Percentiles rank a stretch among this genome's conserved stretches.
Evolutionary conservation across 2,888 invertebrate species (phyloP).

Genomic region (Cataglyphis cursor): DNA sequence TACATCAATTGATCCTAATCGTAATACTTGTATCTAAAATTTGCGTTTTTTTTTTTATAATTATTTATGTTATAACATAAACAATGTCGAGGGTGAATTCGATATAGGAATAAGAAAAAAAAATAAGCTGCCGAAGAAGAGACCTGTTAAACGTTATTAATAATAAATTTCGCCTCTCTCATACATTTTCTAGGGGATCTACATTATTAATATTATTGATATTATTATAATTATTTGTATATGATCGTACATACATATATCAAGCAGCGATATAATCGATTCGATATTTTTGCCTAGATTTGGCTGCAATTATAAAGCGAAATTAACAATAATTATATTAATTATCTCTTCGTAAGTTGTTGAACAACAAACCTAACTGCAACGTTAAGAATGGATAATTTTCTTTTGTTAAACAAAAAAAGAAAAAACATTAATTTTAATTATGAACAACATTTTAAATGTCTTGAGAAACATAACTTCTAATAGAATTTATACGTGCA

Average conservation of each 20-base stretch:
- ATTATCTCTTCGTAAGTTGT: constrained; percentile 56
- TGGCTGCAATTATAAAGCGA: constrained; percentile 21
- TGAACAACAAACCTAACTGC: constrained; percentile 56
- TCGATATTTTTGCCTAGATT: constrained; percentile 14
- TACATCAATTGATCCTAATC: constrained; percentile 74
- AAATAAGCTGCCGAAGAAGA: constrained; percentile 64
- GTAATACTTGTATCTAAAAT: constrained; percentile 59
- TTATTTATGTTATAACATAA: constrained; percentile 70
- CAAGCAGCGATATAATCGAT: constrained; percentile 11
- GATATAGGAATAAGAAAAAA: constrained; percentile 52
- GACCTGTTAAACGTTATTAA: constrained; percentile 58
- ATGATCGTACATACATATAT: constrained; percentile 19
- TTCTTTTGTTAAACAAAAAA: constrained; percentile 53
- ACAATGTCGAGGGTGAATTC: constrained; percentile 43
- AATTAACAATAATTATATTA: constrained; percentile 24
- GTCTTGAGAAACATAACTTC: constrained; percentile 43
- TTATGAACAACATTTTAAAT: constrained; percentile 50
- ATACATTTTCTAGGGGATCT: neutral
- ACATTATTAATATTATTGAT: constrained; percentile 29
- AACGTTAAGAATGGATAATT: constrained; percentile 51
- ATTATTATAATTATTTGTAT: constrained; percentile 33
- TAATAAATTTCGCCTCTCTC: constrained; percentile 35
- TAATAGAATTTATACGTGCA: constrained; percentile 64
- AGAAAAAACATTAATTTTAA: constrained; percentile 49
- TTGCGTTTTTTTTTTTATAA: constrained; percentile 67